Conservation (phyloP, 2,797 vertebrate genomes). For the Bucorvus abyssinicus region DNA sequence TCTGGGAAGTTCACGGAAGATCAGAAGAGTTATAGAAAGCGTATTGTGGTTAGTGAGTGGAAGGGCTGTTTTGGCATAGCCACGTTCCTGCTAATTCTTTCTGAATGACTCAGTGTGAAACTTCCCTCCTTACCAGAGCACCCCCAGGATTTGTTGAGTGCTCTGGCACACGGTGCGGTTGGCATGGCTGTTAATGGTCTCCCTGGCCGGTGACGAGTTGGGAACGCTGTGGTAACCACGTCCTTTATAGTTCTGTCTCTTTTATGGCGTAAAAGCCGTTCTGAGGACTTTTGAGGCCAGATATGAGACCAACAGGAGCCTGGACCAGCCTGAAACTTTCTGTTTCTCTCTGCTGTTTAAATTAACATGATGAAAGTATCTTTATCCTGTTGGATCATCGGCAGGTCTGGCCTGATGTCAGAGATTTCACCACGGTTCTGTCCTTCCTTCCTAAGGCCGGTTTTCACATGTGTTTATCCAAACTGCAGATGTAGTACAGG, state of each 20-base stretch:
- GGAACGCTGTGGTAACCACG: neutral
- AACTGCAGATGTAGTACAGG: rapidly evolving
- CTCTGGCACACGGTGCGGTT: neutral
- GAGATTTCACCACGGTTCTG: neutral
- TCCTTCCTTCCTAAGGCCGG: neutral
- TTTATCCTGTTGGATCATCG: neutral
- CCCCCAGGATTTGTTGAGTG: neutral
- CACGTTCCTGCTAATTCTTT: neutral
- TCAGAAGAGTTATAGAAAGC: neutral
- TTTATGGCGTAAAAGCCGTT: neutral
- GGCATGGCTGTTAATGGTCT: neutral
- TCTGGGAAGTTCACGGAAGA: neutral
- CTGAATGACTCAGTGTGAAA: neutral
- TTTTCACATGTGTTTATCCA: neutral
- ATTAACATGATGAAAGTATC: neutral
- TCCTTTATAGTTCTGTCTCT: neutral
- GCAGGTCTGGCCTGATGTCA: neutral
- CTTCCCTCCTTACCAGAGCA: neutral
- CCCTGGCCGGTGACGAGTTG: neutral
- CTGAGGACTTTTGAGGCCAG: neutral
- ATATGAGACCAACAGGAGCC: neutral
- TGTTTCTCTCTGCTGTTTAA: neutral
- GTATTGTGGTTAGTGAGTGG: neutral
- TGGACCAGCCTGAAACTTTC: neutral
- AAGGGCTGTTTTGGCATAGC: neutral